A percentile compares a stretch with the other conserved stretches of the same genome.
These are phyloP conservation scores for Cheilosia scutellata DNA, from an alignment of 2,888 invertebrate species.

Conservation along the genomic window DNA sequence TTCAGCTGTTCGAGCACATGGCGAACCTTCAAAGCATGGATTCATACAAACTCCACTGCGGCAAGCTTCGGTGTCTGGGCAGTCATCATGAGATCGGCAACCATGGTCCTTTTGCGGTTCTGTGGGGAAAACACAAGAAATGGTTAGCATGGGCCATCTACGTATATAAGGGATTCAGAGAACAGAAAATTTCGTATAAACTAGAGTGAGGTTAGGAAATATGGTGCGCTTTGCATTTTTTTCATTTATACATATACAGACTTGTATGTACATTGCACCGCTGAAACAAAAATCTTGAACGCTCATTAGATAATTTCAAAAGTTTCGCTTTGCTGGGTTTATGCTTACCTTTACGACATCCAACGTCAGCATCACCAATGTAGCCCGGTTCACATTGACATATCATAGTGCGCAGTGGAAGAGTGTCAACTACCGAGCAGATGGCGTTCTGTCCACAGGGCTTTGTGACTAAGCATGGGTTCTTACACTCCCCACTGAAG, in stretches of 20 bases:
- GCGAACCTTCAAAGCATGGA: constrained; percentile 88
- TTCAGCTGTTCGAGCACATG: constrained; percentile 91
- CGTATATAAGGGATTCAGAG: not conserved
- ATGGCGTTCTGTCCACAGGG: constrained; percentile 93
- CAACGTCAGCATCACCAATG: constrained; percentile 93
- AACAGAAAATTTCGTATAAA: constrained; percentile 1
- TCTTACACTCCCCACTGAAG: constrained; percentile 90
- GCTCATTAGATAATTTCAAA: constrained; percentile 29
- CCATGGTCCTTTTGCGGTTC: constrained; percentile 85
- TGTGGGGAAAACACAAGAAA: constrained; percentile 56
- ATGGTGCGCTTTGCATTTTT: constrained; percentile 43
- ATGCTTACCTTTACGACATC: constrained; percentile 90
- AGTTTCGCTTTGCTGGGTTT: not conserved
- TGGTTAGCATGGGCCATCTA: not conserved
- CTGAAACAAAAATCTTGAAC: constrained; percentile 62
- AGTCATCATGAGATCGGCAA: constrained; percentile 90
- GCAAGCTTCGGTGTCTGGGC: constrained; percentile 89
- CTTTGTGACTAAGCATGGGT: constrained; percentile 91
- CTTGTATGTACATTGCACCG: constrained; percentile 63
- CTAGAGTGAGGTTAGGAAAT: constrained; percentile 47
- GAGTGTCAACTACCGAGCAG: constrained; percentile 93
- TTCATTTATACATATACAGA: constrained; percentile 55
- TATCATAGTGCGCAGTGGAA: constrained; percentile 94
- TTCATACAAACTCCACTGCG: constrained; percentile 90
- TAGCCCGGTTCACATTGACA: constrained; percentile 93